Percentiles rank a stretch among this genome's conserved stretches.
Evolutionary conservation across 2,888 invertebrate species (phyloP).

Genomic region (Chouioia cunea): DNA sequence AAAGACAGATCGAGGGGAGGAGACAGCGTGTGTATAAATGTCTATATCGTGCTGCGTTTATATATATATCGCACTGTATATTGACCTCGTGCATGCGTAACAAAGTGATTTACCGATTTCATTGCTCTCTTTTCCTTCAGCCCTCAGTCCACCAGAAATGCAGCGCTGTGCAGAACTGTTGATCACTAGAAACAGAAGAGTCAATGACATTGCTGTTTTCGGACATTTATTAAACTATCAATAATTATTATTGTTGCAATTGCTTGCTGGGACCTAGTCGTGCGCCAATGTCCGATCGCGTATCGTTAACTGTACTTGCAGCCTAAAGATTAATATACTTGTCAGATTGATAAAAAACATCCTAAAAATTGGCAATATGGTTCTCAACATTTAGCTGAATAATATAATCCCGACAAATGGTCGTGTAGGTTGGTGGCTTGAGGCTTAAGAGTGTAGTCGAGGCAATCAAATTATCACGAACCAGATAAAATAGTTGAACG

Average conservation of each 20-base stretch:
- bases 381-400: too few relatives aligned
- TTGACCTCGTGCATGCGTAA: conserved; percentile 42
- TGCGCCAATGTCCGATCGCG: too few relatives aligned
- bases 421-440: too few relatives aligned
- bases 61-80: conserved; percentile 49
- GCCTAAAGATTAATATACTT: too few relatives aligned
- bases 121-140: conserved; percentile 45
- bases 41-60: conserved; percentile 61
- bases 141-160: conserved; percentile 15
- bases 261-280: too few relatives aligned
- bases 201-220: conserved; percentile 29
- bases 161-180: conserved; percentile 22
- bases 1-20: conserved; percentile 23
- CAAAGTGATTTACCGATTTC: conserved; percentile 57
- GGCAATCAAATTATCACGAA: too few relatives aligned
- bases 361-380: too few relatives aligned
- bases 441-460: too few relatives aligned
- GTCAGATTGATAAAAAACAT: too few relatives aligned
- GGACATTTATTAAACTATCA: conserved; percentile 9
- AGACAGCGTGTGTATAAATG: conserved; percentile 51
- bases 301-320: too few relatives aligned
- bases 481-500: too few relatives aligned
- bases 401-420: too few relatives aligned
- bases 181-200: conserved; percentile 33
- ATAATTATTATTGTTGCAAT: not conserved